Evolutionary conservation across 2,888 invertebrate genomes (phyloP), one percentile per base, ranked within the genome.

Genomic region (Acanthococcus lagerstroemiae): DNA sequence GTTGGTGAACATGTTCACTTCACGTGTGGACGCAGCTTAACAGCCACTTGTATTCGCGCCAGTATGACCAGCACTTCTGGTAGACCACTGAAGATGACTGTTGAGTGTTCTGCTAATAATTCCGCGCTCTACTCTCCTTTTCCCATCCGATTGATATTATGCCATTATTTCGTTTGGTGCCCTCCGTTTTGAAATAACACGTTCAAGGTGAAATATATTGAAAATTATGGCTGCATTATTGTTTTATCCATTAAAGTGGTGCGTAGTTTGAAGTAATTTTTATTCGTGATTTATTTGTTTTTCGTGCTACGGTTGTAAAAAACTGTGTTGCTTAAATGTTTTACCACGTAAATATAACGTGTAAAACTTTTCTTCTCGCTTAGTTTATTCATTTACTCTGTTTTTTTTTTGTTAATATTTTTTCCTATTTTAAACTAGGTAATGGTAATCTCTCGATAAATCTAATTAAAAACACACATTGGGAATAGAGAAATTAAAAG

Each of bases 201-300:
- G 46, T 58, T 58, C 58, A 60, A 60, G 60, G 60, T 60, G 24
- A 60, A 58, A 50, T 19, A 50, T 26, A 60, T 60, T 60, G 60
- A 60, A 60, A 60, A 60, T 60, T 60, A 60, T 48, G 60, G 48
- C 60, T 26, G 60, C 60, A 60, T 60, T 60, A 60, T 60, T 60
- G 60, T 60, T 50, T 48, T 60, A 60, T 60, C 60, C 60, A 60
- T 60, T 60, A 60, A 60, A 60, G 48, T 60, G 60, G 60, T 46
- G 60, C 60, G 60, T 48, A 60, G 57, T 57, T 57, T 15, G 45
- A 57, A 57, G 57, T 57, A 45, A 60, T 60, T 60, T 60, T 50
- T 27, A 27, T 60, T 58, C 48, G 48, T 60, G 60, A 60, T 60
- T 60, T 50, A 60, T 60, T 60, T 60, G 60, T 48, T 60, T 50